phyloP scores from a whole-genome alignment of 2,797 vertebrate genomes.

The Dryobates pubescens region DNA sequence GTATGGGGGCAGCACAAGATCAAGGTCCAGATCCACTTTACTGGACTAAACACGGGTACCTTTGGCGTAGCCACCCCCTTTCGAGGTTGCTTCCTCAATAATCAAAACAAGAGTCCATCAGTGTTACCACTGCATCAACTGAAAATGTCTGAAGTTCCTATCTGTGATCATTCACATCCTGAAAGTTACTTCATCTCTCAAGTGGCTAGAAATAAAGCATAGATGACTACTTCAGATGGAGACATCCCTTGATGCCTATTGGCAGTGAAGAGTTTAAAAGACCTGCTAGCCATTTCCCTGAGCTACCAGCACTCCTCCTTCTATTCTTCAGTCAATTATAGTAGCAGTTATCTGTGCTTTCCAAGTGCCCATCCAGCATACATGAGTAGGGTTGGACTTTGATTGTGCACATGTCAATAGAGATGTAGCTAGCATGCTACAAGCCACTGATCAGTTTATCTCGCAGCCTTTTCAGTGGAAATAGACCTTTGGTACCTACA shows the following conservation, averaged over 20 bases:
- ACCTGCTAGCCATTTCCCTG: not conserved
- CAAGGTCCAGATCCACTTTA: not conserved
- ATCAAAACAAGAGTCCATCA: not conserved
- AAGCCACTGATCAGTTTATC: accelerated
- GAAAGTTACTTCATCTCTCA: not conserved
- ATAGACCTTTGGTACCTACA: not conserved
- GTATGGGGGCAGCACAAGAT: not conserved
- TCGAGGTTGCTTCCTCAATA: not conserved
- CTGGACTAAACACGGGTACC: not conserved
- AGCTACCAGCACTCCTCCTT: not conserved
- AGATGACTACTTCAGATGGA: not conserved
- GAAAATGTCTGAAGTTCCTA: not conserved
- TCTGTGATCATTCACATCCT: not conserved
- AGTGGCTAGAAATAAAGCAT: not conserved
- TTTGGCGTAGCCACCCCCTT: not conserved
- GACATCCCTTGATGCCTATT: not conserved
- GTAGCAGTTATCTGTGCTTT: not conserved
- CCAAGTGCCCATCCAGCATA: not conserved
- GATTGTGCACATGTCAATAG: not conserved
- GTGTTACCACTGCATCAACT: not conserved
- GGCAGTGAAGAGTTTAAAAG: not conserved
- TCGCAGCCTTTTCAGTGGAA: not conserved
- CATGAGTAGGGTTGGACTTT: not conserved
- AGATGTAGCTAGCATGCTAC: accelerated
- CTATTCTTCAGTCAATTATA: not conserved